Conservation (phyloP, 1,140 invertebrate genomes). For the Lutraria rhynchaena region DNA sequence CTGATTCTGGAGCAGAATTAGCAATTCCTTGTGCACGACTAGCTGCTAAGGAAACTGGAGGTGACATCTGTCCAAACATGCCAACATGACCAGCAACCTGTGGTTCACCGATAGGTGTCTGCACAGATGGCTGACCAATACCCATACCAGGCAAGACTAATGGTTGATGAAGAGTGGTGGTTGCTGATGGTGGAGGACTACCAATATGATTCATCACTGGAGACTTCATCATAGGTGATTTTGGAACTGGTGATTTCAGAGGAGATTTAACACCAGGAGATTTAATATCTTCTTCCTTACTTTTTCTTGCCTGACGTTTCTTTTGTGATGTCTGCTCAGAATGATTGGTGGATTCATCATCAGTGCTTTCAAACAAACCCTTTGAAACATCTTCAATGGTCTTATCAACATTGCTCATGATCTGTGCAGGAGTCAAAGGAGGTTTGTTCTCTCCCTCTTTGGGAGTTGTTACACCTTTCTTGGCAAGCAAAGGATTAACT, state of each 20-base stretch:
- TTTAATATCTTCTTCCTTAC: constrained; percentile 48
- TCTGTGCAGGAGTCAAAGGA: constrained; percentile 1
- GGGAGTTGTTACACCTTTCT: constrained; percentile 9
- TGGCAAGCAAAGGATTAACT: constrained; percentile 29
- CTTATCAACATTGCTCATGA: constrained; percentile 75
- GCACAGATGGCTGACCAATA: constrained; percentile 28
- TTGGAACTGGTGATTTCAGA: constrained; percentile 46
- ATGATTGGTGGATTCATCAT: constrained; percentile 49
- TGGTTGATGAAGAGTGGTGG: constrained; percentile 13
- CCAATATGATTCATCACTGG: constrained; percentile 21
- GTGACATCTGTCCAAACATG: constrained; percentile 49
- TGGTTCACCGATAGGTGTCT: constrained; percentile 47
- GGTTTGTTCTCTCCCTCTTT: constrained; percentile 24
- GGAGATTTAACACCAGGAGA: constrained; percentile 33
- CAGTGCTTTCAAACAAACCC: constrained; percentile 75
- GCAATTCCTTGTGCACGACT: neutral
- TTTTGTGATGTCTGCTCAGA: constrained; percentile 35
- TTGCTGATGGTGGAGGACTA: constrained; percentile 23
- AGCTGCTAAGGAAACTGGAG: constrained; percentile 33
- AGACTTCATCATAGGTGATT: constrained; percentile 47
- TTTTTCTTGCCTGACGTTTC: constrained; percentile 40
- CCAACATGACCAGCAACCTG: constrained; percentile 48
- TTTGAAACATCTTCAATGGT: constrained; percentile 80
- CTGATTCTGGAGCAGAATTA: constrained; percentile 19
- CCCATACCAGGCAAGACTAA: constrained; percentile 53